Evolutionary conservation across 2,888 invertebrate genomes (phyloP), one percentile per base, ranked within the genome.

Genomic region (Cosmia pyralina): DNA sequence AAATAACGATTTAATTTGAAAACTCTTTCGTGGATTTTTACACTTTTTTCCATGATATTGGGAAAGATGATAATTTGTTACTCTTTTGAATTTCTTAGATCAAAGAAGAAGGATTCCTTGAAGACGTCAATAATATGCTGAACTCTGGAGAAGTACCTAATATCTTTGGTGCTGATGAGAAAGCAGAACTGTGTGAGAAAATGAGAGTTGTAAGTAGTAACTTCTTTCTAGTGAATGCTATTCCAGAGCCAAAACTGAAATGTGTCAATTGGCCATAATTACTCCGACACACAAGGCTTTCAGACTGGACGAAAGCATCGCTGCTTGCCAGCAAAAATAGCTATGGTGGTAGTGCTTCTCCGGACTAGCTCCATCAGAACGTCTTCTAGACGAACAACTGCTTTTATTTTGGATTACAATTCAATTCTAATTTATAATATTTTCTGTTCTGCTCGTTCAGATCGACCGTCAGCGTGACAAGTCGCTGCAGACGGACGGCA

Each of bases 111-210:
- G 98, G 98, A 0, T 99, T 99, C 90, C 95, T 99, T 66, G 99
- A 99, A 93, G 99, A 99, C 88, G 97, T 99, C 2, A 99, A 98
- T 90, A 99, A 99, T 91, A 97, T 99, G 93, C 94, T 99, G 60
- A 99, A 99, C 92, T 98, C 98, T 0, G 99, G 99, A 5, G 99
- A 99, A 96, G 98, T 99, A 0, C 99, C 99, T 0, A 99, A 99
- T 93, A 96, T 99, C 68, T 99, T 98, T 89, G 96, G 96, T 17
- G 94, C 97, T 7, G 99, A 99, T 86, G 99, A 99, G 90, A 98
- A 98, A 91, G 97, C 97, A 4, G 99, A 99, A 89, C 96, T 99
- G 48, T 98, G 98, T 92, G 99, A 99, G 89, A 99, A 98, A 94
- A 99, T 99, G 99, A 96, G 98, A 88, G 94, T 96, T 79, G 96